A percentile compares a stretch with the other conserved stretches of the same genome.
Conservation (phyloP, 2,797 vertebrate genomes). For the Erithacus rubecula region DNA sequence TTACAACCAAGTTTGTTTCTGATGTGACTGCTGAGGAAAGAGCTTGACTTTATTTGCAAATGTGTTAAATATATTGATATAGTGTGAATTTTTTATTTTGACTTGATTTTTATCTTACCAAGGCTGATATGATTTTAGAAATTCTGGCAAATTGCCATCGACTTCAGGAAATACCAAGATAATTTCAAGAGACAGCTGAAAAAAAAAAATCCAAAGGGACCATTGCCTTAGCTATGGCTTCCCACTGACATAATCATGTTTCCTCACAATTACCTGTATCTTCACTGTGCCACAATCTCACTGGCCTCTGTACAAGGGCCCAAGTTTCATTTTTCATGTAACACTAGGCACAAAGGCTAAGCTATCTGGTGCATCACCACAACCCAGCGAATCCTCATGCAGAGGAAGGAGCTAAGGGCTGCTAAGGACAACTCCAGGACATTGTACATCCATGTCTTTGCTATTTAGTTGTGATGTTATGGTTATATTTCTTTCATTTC, state of each 20-base stretch:
- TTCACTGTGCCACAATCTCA: neutral
- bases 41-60: neutral
- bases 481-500: neutral
- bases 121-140: neutral
- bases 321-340: neutral
- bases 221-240: neutral
- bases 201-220: neutral
- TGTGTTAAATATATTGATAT: neutral
- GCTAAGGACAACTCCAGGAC: neutral
- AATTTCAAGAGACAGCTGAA: neutral
- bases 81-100: neutral
- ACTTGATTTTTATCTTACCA: neutral
- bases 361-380: neutral
- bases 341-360: neutral
- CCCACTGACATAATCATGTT: accelerated
- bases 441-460: neutral
- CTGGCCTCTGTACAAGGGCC: neutral
- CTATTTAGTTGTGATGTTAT: neutral
- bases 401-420: neutral
- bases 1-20: slow-evolving; percentile 4
- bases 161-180: neutral
- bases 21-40: neutral
- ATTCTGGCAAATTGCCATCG: neutral
- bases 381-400: neutral
- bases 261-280: neutral